phyloP scores from a whole-genome alignment of 1,140 invertebrate genomes.

The Cecropterus lyciades region DNA sequence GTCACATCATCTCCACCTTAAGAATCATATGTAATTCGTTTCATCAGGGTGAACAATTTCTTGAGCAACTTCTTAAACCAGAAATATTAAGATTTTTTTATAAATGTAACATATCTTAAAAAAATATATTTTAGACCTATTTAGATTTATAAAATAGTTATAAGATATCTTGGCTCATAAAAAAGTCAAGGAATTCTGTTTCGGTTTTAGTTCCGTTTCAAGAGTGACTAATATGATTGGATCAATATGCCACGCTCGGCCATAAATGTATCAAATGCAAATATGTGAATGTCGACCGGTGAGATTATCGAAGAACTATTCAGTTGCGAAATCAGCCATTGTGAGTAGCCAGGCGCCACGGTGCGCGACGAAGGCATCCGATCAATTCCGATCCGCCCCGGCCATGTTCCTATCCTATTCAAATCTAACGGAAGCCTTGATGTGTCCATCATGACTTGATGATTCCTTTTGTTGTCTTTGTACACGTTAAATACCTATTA shows the following conservation, averaged over 20 bases:
- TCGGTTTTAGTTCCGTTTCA: conserved; percentile 8
- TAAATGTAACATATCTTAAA: background rate
- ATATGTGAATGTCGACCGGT: conserved; percentile 53
- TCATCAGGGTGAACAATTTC: no score
- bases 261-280: conserved; percentile 37
- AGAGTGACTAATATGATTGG: conserved; percentile 5
- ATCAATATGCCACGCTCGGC: conserved; percentile 24
- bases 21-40: no score
- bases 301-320: conserved; percentile 45
- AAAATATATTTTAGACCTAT: no score
- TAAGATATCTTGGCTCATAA: background rate
- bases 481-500: conserved; percentile 39
- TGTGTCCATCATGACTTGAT: conserved; percentile 57
- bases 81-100: no score
- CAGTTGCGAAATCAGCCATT: conserved; percentile 59
- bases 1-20: no score
- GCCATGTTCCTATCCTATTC: conserved; percentile 48
- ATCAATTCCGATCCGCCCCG: conserved; percentile 42
- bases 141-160: background rate
- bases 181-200: background rate
- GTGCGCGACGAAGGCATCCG: conserved; percentile 40
- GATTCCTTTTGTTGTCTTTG: conserved; percentile 53
- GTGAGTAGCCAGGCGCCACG: conserved; percentile 48
- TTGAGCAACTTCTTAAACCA: no score
- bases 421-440: conserved; percentile 60